Evolutionary conservation across 30 jellyfish, hydroid and myxozoan genomes (phyloP).

Genomic region (Cassiopea xamachana): DNA sequence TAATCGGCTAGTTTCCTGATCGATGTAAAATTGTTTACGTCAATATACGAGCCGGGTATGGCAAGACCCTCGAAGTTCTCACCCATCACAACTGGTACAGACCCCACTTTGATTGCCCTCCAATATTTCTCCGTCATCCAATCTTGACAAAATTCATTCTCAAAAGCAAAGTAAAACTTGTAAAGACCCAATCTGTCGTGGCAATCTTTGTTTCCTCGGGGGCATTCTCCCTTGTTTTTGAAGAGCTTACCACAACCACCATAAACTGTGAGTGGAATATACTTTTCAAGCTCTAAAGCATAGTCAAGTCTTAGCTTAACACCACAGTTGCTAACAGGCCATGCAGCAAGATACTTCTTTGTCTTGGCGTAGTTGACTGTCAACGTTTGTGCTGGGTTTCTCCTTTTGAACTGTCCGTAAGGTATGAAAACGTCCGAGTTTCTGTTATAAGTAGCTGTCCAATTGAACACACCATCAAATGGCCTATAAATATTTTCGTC

Average conservation of each 20-base stretch:
- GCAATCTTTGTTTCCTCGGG: conserved; percentile 48
- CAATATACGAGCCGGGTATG: conserved; percentile 90
- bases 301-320: conserved; percentile 41
- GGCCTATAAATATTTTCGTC: neutral
- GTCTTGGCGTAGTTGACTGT: neutral
- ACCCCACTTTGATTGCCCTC: neutral
- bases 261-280: conserved; percentile 79
- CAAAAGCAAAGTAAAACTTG: conserved; percentile 84
- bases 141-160: conserved; percentile 84
- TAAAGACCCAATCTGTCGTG: conserved; percentile 31
- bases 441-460: conserved; percentile 48
- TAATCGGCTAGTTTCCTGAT: conserved; percentile 77
- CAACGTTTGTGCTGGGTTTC: neutral
- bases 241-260: conserved; percentile 74
- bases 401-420: neutral
- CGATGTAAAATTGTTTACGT: conserved; percentile 66
- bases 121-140: conserved; percentile 87
- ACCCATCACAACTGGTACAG: conserved; percentile 79
- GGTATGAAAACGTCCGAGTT: conserved; percentile 27
- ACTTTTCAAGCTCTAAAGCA: conserved; percentile 75
- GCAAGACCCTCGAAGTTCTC: conserved; percentile 60
- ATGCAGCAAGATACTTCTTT: conserved; percentile 46
- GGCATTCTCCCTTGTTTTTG: conserved; percentile 72
- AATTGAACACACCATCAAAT: conserved; percentile 36
- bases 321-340: conserved; percentile 81